Evolutionary conservation across 2,113 vertebrate species (phyloP), one percentile per base, ranked within the genome.

Genomic region (Lonchura striata): DNA sequence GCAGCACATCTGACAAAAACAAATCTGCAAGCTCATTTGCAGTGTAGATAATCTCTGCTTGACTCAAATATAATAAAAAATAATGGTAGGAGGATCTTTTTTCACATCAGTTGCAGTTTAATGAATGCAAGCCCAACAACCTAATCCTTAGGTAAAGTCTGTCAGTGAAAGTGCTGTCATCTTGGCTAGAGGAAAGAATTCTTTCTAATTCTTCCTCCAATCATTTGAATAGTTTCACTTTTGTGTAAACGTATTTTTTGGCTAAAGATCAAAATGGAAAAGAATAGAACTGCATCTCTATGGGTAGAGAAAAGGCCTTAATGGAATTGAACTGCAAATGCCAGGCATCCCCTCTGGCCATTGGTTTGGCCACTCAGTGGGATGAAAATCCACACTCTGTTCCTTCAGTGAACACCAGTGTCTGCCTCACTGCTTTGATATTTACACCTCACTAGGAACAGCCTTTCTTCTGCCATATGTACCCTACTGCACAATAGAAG

Each of bases 1-100:
- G 92, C 84, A 92, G 76, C 70, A 71, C 39, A 49, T 68, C 31
- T 96, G 88, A 96, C 39, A 82, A 41, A 86, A 81, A 65, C 54
- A 66, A 85, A 90, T 65, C 42, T 86, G 79, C 80, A 91, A 61
- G 16, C 84, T 87, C 44, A 49, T 91, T 93, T 84, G 37, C 69
- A 50, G 39, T 6, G 65, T 12, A 94, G 91, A 81, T 96, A 91
- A 90, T 87, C 72, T n/a, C 53, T 88, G 42, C 41, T 66, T 93
- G 60, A 71, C 76, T 85, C 72, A 91, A 86, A 80, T 50, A 30
- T 11, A 90, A 69, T 59, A n/a, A 75, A 79, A 77, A 54, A 46
- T 37, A 22, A 41, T 94, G 47, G 41, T 63, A 41, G 41, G 74
- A 81, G 30, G n/a, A 25, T 27, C 37, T 86, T 61, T 54, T 66